A percentile compares a stretch with the other conserved stretches of the same genome.
These are phyloP conservation scores for Cetonia aurata DNA, from an alignment of 2,888 invertebrate genomes.

Conservation along the genomic window DNA sequence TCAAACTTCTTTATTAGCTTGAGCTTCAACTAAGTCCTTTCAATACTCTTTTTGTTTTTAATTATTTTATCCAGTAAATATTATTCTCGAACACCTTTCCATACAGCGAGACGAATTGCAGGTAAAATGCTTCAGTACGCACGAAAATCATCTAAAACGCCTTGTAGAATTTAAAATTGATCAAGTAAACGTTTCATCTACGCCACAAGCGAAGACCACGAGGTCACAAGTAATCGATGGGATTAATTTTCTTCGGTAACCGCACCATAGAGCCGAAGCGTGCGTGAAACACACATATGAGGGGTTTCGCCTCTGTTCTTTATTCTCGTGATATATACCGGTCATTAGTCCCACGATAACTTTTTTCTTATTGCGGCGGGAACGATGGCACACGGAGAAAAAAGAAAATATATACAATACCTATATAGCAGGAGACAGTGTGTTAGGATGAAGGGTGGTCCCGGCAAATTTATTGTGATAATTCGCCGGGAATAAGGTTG, in stretches of 20 bases:
- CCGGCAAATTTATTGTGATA: conserved; percentile 25
- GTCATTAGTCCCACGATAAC: conserved; percentile 31
- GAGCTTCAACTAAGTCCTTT: no score
- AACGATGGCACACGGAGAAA: neutral
- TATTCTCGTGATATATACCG: conserved; percentile 26
- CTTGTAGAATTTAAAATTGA: conserved; percentile 24
- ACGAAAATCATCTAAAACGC: conserved; percentile 25
- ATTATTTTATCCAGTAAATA: neutral
- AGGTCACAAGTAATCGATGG: conserved; percentile 9
- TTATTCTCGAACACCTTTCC: conserved; percentile 26
- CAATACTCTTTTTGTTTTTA: neutral
- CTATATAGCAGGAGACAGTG: neutral
- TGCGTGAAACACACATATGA: conserved; percentile 17
- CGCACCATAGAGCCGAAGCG: conserved; percentile 12
- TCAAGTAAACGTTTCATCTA: conserved; percentile 17
- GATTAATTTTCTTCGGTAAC: conserved; percentile 29
- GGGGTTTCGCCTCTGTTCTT: conserved; percentile 7
- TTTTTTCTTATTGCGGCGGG: conserved; percentile 30
- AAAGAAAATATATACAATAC: conserved; percentile 5
- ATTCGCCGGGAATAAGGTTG: conserved; percentile 4
- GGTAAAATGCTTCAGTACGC: conserved; percentile 25
- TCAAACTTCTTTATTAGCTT: no score
- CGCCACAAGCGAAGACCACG: conserved; percentile 3
- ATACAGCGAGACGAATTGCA: conserved; percentile 37
- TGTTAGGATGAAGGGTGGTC: conserved; percentile 14